Evolutionary conservation across 2,113 vertebrate genomes (phyloP), one percentile per base, ranked within the genome.

Genomic region (Emydura subglobosa): DNA sequence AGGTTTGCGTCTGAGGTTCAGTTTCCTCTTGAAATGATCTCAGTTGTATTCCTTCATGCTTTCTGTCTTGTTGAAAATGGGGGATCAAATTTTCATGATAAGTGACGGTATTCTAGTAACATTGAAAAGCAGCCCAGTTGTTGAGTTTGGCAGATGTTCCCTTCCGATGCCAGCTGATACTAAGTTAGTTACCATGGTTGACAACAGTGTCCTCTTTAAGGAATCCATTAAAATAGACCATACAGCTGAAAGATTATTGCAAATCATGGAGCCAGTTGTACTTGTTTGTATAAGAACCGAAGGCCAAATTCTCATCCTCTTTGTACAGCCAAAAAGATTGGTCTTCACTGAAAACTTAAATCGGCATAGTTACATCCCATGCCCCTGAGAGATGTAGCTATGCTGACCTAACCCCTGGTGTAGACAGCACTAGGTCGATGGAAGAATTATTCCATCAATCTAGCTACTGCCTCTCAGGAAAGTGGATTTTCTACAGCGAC

Each of bases 141-240:
- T 81, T 87, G 87, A 92, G 74, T 61, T 92, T 89, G 91, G 53
- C 74, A 92, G 86, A 50, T 21, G 31, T 44, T 83, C 1, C 19
- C 87, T 55, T 17, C 49, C 29, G 1, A 0, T 93, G 87, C 89
- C 95, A 95, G 81, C 65, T 96, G 92, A 89, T 94, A 16, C 0
- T 95, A 13, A 44, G 22, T 76, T 95, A 86, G 81, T 94, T 87
- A 78, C 1, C 1, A 21, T 61, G 44, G 53, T 27, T 95, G 57
- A 31, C 87, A 54, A 6, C 39, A 24, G 72, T 82, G 87, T 80
- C 90, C 57, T 95, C 3, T 1, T 80, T 80, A 82, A 93, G 65
- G 88, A 93, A 94, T 93, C 81, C 21, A 88, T 85, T 82, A 87
- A 94, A 95, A 96, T 88, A 81, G 96, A 95, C 95, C 24, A 29